Base-by-base conservation (phyloP, 2,888 invertebrate species). In the Tenthredo mesomela region DNA sequence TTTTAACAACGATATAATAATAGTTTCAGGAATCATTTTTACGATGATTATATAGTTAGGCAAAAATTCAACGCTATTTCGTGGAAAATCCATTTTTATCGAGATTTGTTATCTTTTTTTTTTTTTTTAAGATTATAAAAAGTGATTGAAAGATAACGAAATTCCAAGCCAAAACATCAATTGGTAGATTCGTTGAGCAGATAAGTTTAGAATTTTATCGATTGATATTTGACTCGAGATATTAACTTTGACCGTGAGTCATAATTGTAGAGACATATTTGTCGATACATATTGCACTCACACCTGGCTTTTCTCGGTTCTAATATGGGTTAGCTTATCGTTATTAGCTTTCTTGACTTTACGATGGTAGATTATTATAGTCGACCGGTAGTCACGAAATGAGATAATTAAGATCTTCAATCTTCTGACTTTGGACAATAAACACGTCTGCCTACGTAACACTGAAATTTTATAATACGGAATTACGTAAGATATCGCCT, bases 341-440 rank as follows among this genome's bases (percentile, higher is more conserved):
- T n/a, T 33, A 29, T 77, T 29, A 25, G 21, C 54, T 50, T 54
- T 33, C 29, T 77, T 18, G 12, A 21, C 21, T 29, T 77, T 54
- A 70, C 71, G 33, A 18, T 1, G 18, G 9, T 50, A 7, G 54
- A n/a, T 77, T 47, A 25, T 70, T 47, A 25, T 70, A 37, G 25
- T 43, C 47, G 40, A 75, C 47, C 47, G 75, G 75, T 75, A 75
- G 75, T 47, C 40, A 25, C 75, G 43, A 15, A 47, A 47, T 25
- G 47, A 47, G 43, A 47, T 47, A 47, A 73, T 73, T 25, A 25
- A 73, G 73, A 73, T 73, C 47, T 29, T 50, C 50, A 77, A 50
- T 47, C 47, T 77, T 29, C 15, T 15, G 50, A 77, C 29, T 77
- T 18, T 7, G 29, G 33, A 50, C 9, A 73, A 37, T 70, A 70